phyloP scores from a whole-genome alignment of 2,888 invertebrate genomes.

The Epinotia brunnichana region DNA sequence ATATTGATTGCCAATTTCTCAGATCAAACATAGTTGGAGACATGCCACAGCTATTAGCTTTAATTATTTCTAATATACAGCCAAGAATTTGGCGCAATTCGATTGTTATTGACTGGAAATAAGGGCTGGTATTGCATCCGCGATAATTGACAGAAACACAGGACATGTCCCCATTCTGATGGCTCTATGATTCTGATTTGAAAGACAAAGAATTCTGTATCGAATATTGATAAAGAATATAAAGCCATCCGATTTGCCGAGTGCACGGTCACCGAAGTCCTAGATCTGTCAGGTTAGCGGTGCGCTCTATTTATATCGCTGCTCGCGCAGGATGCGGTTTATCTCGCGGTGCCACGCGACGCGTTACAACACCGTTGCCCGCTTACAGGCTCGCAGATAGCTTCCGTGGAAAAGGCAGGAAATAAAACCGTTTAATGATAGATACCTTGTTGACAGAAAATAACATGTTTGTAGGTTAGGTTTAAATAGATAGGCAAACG shows the following conservation, averaged over 20 bases:
- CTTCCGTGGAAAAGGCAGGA: conserved; percentile 34
- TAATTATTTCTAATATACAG: too few species aligned
- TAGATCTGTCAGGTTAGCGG: conserved; percentile 37
- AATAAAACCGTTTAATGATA: conserved; percentile 28
- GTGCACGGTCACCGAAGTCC: conserved; percentile 33
- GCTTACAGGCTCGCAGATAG: conserved; percentile 5
- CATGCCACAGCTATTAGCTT: too few species aligned
- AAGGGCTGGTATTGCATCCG: too few species aligned
- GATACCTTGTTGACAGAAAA: neutral
- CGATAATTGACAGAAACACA: too few species aligned
- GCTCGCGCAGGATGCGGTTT: conserved; percentile 34
- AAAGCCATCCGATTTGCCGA: conserved; percentile 17
- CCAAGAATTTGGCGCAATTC: too few species aligned
- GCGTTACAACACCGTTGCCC: conserved; percentile 31
- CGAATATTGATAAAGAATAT: conserved; percentile 21
- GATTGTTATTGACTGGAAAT: too few species aligned
- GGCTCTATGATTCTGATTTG: neutral
- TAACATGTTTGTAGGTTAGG: neutral
- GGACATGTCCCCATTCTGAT: neutral
- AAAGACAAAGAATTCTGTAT: neutral
- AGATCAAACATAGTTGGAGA: too few species aligned
- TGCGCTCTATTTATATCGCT: conserved; percentile 30
- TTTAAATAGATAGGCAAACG: neutral
- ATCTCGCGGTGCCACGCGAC: conserved; percentile 18
- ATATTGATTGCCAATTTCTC: too few species aligned